Conservation (phyloP, 2,888 invertebrate genomes). For the Philereme vetulata region DNA sequence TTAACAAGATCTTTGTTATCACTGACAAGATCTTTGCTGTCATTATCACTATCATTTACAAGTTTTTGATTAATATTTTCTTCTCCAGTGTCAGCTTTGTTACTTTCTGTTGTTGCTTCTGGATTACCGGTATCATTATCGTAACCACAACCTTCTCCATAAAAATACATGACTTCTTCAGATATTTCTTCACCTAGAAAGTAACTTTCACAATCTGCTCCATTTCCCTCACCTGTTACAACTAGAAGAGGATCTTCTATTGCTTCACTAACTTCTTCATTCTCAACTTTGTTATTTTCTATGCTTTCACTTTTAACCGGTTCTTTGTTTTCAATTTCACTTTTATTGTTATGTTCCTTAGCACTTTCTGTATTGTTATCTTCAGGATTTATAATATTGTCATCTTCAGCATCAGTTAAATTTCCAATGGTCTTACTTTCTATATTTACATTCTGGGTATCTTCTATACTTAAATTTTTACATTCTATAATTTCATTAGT, state of each 20-base stretch:
- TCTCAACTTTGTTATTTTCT: constrained; percentile 27
- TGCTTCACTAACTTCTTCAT: constrained; percentile 80
- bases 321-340: constrained; percentile 12
- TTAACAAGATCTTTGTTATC: constrained; percentile 70
- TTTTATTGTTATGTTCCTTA: constrained; percentile 9
- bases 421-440: constrained; percentile 12
- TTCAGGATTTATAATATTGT: constrained; percentile 20
- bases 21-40: constrained; percentile 62
- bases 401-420: constrained; percentile 13
- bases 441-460: constrained; percentile 47
- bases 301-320: constrained; percentile 7
- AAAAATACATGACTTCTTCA: constrained; percentile 88
- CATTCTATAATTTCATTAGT: constrained; percentile 42
- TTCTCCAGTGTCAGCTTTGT: constrained; percentile 55
- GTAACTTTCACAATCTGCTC: constrained; percentile 85
- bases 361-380: constrained; percentile 11
- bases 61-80: constrained; percentile 67
- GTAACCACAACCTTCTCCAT: constrained; percentile 88
- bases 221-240: constrained; percentile 88
- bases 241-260: constrained; percentile 90
- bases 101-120: constrained; percentile 59
- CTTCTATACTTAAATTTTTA: constrained; percentile 40
- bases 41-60: constrained; percentile 65
- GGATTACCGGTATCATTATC: constrained; percentile 90
- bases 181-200: constrained; percentile 87